These are phyloP conservation scores for Paraescarpia echinospica DNA, from an alignment of 1,140 invertebrate genomes.

Conservation along the genomic window DNA sequence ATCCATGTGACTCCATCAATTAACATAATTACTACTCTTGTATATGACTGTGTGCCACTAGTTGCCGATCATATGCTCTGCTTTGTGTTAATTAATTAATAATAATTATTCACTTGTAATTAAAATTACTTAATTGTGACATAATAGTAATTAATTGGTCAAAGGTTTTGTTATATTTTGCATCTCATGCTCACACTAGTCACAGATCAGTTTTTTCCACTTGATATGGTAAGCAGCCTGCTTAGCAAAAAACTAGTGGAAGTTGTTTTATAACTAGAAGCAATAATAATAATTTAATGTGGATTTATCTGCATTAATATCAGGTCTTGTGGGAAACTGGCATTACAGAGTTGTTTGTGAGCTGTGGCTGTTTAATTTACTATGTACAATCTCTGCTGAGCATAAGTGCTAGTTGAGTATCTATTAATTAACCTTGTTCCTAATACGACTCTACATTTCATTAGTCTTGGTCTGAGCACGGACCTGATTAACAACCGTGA, in stretches of 20 bases:
- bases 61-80: no score
- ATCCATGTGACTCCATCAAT: no score
- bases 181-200: no score
- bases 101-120: no score
- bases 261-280: background rate
- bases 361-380: background rate
- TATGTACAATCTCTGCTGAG: background rate
- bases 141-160: no score
- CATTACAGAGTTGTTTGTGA: background rate
- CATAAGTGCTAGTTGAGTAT: background rate
- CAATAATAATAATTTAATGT: background rate
- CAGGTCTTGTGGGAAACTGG: background rate
- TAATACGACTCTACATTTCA: background rate
- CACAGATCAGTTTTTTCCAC: no score
- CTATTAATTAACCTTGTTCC: conserved; percentile 1
- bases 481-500: background rate
- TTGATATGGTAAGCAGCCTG: background rate
- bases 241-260: background rate
- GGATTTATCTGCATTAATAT: background rate
- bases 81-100: no score
- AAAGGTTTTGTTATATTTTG: no score
- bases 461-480: background rate
- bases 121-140: no score
- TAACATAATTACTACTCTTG: no score
- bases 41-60: no score